Evolutionary conservation across 2,888 invertebrate species (phyloP).

Genomic region (Cheilosia soror): DNA sequence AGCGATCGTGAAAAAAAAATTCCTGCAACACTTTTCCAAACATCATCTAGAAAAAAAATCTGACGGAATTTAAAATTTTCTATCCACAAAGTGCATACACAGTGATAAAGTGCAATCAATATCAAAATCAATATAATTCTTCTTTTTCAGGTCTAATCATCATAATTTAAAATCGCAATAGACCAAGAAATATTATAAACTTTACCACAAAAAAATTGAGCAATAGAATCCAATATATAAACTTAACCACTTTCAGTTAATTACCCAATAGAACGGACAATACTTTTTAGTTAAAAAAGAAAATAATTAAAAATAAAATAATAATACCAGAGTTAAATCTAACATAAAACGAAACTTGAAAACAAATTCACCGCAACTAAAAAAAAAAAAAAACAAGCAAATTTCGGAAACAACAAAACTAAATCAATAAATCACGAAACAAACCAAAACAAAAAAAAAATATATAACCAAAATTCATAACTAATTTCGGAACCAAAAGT

Average conservation of each 20-base stretch:
- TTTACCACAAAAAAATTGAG: conserved; percentile 68
- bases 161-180: conserved; percentile 75
- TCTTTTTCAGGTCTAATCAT: conserved; percentile 70
- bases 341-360: conserved; percentile 17
- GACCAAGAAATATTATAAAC: conserved; percentile 74
- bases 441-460: conserved; percentile 45
- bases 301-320: conserved; percentile 39
- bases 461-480: conserved; percentile 51
- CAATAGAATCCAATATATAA: conserved; percentile 75
- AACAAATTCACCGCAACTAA: conserved; percentile 37
- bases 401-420: conserved; percentile 38
- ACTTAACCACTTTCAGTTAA: conserved; percentile 81
- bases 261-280: conserved; percentile 81
- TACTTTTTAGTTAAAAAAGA: conserved; percentile 63
- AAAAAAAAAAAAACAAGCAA: too few species aligned
- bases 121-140: background rate
- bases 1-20: too few species aligned
- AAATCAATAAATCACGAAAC: conserved; percentile 71
- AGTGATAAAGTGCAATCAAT: conserved; percentile 4
- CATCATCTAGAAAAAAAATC: background rate
- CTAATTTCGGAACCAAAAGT: conserved; percentile 73
- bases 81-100: background rate
- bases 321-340: conserved; percentile 5
- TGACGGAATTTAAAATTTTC: conserved; percentile 39
- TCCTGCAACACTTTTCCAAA: background rate